Base-by-base conservation (phyloP, 2,888 invertebrate species). In the Abrostola tripartita region DNA sequence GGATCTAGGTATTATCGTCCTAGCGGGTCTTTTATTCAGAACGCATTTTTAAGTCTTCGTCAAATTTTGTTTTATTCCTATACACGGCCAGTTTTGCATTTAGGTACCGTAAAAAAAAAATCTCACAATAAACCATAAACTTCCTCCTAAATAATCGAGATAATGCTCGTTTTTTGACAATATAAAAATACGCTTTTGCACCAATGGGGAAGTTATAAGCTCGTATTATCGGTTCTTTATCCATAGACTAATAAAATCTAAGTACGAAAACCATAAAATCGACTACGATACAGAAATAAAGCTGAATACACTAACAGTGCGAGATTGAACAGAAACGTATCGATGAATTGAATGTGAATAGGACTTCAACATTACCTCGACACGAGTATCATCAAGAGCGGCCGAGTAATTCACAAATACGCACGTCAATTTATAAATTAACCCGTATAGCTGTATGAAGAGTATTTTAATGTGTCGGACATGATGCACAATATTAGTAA, bases 401-500 rank as follows among this genome's bases (percentile, higher is more conserved):
- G 60, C 63, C 52, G 65, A 66, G 64, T 70, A 65, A 74, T 79
- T 64, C 65, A 67, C 64, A 72, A 78, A 71, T 68, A 70, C 64
- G 51, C 53, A 54, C 47, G 70, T 66, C 71, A 79, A 79, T 78
- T 76, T 66, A 66, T 74, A 76, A 79, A 78, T 78, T 76, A 78
- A 68, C 68, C 57, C 51, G 52, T 42, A 65, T 67, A 24, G 24
- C 59, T 74, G 55, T 52, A 66, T 58, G 56, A 55, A 66, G 71
- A 67, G 66, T 78, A 82, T 85, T 85, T 83, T 82, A 87, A 84
- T 88, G 86, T 82, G 69, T 80, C 68, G 81, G 81, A 80, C 84
- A 85, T 88, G 88, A 89, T 89, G 84, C 85, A 85, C 83, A 88
- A 87, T 90, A 90, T 91, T 88, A 90, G 87, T 85, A 85, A 86